Base-by-base conservation (phyloP, 92 coral and sea anemone genomes). In the Meandrina meandrites region DNA sequence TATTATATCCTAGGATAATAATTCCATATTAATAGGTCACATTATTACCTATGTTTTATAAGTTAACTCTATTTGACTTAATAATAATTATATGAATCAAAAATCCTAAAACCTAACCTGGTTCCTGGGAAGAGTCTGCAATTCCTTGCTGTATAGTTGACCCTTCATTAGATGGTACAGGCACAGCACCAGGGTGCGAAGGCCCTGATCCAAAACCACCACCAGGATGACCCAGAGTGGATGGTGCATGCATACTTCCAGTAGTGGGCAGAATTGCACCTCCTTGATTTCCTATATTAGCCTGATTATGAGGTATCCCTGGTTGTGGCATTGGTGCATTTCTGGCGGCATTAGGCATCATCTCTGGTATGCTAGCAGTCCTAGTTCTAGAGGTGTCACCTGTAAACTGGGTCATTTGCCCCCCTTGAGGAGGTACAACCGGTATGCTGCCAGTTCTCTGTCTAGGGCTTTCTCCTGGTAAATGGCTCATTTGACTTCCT, bases 281-380 rank as follows among this genome's bases (percentile, higher is more conserved):
- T 34, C 67, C 73, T 42, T 85, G 88, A 64, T 64, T 47, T 78
- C 48, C 35, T 22, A 77, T 28, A 9, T 21, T 40, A 36, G 36
- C 28, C 5, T 30, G 73, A 68, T 48, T 32, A n/a, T 42, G 75
- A 40, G 62, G 70, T 17, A 36, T n/a, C 35, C 40, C 82, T 84
- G 86, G 56, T n/a, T 72, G 87, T 15, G 80, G 50, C 73, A 84
- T 74, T 74, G 58, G 36, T 34, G 73, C 42, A 84, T 17, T 54
- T 11, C 48, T 57, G 53, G 42, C 54, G 28, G 19, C 76, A 37
- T 58, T 42, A 0, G 81, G n/a, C 48, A 85, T 45, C 81, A 67
- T 76, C 62, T 66, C 88, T 24, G 76, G n/a, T 48, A 31, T 64
- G 74, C 88, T 76, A 85, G 51, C 40, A 22, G 80, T 19, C 73